Conservation (phyloP, 2,113 vertebrate genomes). For the Sitta europaea region DNA sequence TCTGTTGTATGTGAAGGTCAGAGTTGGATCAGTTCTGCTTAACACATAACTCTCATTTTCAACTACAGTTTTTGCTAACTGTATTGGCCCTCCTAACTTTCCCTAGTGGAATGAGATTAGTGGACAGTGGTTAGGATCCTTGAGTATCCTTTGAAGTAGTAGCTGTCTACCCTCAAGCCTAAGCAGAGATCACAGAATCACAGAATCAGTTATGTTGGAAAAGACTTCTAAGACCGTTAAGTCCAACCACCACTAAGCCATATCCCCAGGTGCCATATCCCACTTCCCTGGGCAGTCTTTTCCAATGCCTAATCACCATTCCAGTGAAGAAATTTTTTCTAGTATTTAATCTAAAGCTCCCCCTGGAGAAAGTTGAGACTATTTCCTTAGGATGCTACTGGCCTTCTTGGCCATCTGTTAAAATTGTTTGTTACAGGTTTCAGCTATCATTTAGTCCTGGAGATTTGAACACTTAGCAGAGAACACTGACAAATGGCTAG, state of each 20-base stretch:
- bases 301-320: accelerated
- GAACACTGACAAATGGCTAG: not conserved
- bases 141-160: not conserved
- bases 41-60: not conserved
- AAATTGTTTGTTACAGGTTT: not conserved
- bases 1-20: not conserved
- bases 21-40: not conserved
- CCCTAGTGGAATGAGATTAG: not conserved
- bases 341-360: not conserved
- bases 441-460: not conserved
- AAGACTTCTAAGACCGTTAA: not conserved
- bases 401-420: not conserved
- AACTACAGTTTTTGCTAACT: not conserved
- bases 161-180: not conserved
- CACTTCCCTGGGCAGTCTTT: not conserved
- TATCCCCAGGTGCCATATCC: not conserved
- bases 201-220: not conserved
- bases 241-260: not conserved
- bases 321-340: not conserved
- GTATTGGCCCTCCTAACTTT: not conserved
- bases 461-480: not conserved
- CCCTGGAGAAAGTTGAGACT: not conserved
- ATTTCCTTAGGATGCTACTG: not conserved
- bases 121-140: not conserved
- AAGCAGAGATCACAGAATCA: not conserved